A percentile compares a stretch with the other conserved stretches of the same genome.
Conservation (phyloP, 92 coral and sea anemone species). For the Desmophyllum pertusum region DNA sequence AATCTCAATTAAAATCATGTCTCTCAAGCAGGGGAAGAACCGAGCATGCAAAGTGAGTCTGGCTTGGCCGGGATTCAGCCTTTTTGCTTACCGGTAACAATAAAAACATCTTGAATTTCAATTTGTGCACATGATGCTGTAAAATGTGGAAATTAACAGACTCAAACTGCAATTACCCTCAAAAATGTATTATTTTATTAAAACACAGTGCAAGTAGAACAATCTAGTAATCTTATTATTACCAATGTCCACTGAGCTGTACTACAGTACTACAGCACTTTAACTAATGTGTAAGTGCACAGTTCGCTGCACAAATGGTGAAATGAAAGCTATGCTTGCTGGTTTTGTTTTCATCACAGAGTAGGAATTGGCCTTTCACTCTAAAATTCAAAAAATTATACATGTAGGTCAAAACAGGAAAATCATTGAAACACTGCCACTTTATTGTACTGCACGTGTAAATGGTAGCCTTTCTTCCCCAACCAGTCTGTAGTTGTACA, state of each 20-base stretch:
- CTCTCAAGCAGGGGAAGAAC: no score
- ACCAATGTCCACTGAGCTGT: not conserved
- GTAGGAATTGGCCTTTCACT: not conserved
- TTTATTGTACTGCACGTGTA: not conserved
- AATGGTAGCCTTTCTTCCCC: not conserved
- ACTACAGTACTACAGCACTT: not conserved
- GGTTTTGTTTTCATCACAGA: not conserved
- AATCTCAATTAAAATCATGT: no score
- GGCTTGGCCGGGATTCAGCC: no score
- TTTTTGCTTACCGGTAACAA: no score
- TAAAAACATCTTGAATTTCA: no score
- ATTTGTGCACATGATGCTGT: no score
- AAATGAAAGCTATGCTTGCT: not conserved
- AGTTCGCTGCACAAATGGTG: not conserved
- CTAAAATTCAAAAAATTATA: no score
- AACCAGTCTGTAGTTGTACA: not conserved
- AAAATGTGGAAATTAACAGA: not conserved
- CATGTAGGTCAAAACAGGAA: not conserved
- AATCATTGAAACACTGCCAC: not conserved
- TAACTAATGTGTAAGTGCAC: not conserved
- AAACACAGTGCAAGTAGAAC: not conserved
- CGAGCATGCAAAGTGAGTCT: no score
- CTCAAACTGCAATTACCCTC: not conserved
- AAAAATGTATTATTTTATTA: not conserved
- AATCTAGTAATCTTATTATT: not conserved